phyloP scores from a whole-genome alignment of 2,797 vertebrate genomes.

The Halcyon smyrnensis region DNA sequence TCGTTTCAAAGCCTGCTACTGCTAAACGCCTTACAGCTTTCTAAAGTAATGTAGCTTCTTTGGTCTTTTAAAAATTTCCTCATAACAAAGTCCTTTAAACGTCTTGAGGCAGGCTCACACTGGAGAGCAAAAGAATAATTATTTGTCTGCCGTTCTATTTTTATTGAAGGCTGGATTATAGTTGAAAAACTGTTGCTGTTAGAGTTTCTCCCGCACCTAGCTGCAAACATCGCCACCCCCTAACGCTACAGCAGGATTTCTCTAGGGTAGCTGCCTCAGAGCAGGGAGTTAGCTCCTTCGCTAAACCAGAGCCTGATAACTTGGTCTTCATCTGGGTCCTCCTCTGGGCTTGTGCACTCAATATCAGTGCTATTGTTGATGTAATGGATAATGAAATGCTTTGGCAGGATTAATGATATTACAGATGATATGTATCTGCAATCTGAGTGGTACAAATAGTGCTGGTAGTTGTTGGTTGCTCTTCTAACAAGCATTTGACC shows the following conservation, averaged over 20 bases:
- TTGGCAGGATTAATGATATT: neutral
- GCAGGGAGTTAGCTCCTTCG: neutral
- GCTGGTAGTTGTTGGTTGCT: neutral
- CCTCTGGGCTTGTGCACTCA: neutral
- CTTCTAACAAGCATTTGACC: neutral
- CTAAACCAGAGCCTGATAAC: neutral
- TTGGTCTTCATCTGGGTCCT: neutral
- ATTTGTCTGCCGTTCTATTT: slow-evolving; percentile 51
- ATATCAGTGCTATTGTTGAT: neutral
- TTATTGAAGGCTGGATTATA: slow-evolving; percentile 25
- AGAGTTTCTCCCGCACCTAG: neutral
- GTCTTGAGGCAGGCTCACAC: slow-evolving; percentile 35
- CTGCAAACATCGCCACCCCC: neutral
- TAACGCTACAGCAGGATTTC: neutral
- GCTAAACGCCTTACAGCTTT: slow-evolving; percentile 33
- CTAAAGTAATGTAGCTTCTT: slow-evolving; percentile 60
- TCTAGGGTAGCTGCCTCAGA: neutral
- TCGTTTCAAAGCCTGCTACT: neutral
- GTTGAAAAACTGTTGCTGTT: neutral
- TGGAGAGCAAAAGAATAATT: slow-evolving; percentile 57
- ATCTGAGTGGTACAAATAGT: neutral
- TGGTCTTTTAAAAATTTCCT: slow-evolving; percentile 49
- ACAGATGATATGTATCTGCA: neutral
- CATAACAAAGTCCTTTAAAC: slow-evolving; percentile 53
- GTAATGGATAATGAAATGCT: neutral